Conservation (phyloP, 2,113 vertebrate genomes). For the Clupea harengus region DNA sequence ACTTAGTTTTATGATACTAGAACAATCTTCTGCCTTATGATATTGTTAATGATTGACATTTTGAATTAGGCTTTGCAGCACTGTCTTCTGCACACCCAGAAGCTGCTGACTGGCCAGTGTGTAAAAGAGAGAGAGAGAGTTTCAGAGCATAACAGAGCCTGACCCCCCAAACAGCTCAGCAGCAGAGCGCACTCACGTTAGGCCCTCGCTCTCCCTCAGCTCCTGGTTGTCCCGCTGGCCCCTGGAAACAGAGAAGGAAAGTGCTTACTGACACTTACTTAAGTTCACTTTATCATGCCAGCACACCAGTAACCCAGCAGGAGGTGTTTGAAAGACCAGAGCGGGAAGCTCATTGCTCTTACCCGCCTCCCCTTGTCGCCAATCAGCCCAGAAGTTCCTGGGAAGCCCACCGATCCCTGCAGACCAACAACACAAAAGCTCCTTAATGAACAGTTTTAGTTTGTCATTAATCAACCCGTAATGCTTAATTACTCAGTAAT, state of each 20-base stretch:
- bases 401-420: constrained; percentile 85
- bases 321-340: neutral
- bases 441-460: constrained; percentile 61
- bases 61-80: neutral
- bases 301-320: neutral
- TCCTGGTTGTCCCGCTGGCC: constrained; percentile 80
- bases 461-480: constrained; percentile 58
- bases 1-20: neutral
- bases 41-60: neutral
- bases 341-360: constrained; percentile 54
- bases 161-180: neutral
- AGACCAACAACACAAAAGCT: constrained; percentile 54
- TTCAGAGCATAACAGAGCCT: neutral
- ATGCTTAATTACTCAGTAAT: constrained; percentile 70
- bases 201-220: constrained; percentile 79
- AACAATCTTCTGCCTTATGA: neutral
- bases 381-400: constrained; percentile 68
- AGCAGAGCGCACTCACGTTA: constrained; percentile 69
- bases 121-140: neutral
- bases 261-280: neutral
- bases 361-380: constrained; percentile 93
- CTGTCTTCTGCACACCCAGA: neutral
- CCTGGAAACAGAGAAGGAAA: constrained; percentile 66
- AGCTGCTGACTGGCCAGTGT: neutral
- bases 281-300: neutral